A percentile compares a stretch with the other conserved stretches of the same genome.
Evolutionary conservation across 2,888 invertebrate species (phyloP).

Genomic region (Tetragnatha montana): DNA sequence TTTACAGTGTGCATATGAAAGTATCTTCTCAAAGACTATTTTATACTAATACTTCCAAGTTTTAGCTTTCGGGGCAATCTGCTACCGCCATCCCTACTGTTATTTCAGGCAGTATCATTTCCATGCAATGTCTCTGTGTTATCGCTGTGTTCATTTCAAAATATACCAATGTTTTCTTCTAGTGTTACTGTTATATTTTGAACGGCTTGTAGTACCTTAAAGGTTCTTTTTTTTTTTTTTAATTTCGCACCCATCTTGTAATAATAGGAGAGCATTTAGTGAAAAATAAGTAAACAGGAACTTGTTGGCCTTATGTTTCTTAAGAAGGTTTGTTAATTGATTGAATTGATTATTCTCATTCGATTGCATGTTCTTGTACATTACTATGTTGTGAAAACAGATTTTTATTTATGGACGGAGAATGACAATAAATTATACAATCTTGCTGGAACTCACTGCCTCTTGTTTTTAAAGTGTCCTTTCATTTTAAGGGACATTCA

Average conservation of each 20-base stretch:
- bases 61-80: not conserved
- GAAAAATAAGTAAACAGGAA: conserved; percentile 40
- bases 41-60: not conserved
- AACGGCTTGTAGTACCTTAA: not conserved
- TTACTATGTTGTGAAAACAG: conserved; percentile 70
- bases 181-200: not conserved
- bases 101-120: not conserved
- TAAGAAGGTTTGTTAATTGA: conserved; percentile 64
- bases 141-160: conserved; percentile 1
- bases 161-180: not conserved
- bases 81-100: not conserved
- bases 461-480: not conserved
- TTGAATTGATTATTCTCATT: conserved; percentile 58
- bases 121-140: not conserved
- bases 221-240: not conserved
- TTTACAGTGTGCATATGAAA: conserved; percentile 1
- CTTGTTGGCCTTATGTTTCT: conserved; percentile 67
- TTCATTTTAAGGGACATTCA: no score
- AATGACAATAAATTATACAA: conserved; percentile 69
- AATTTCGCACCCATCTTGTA: conserved; percentile 45
- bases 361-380: conserved; percentile 70
- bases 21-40: not conserved
- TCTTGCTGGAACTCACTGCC: conserved; percentile 58
- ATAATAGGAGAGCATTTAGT: conserved; percentile 54
- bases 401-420: conserved; percentile 71